Evolutionary conservation across 2,797 vertebrate species (phyloP).

Genomic region (Malurus splendens): DNA sequence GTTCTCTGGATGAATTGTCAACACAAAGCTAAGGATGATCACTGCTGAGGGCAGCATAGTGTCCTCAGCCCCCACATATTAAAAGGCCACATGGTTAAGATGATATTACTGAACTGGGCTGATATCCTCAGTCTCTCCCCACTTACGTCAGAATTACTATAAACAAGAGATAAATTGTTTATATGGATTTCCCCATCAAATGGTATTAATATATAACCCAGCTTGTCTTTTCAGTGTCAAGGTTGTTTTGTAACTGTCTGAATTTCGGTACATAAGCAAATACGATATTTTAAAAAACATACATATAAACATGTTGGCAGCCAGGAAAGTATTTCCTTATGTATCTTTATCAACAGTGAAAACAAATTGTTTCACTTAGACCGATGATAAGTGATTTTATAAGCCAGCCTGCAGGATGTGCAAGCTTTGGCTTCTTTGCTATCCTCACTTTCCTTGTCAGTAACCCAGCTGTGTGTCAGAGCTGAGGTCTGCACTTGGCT

Average conservation of each 20-base stretch:
- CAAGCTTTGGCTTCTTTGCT: not conserved
- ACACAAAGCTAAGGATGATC: not conserved
- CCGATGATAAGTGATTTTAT: not conserved
- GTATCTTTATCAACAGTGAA: not conserved
- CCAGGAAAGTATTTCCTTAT: not conserved
- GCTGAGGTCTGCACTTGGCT: not conserved
- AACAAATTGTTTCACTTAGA: not conserved
- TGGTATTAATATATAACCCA: not conserved
- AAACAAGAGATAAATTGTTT: slow-evolving; percentile 36
- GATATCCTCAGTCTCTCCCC: not conserved
- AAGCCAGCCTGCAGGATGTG: not conserved
- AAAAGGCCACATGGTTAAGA: not conserved
- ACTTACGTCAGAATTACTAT: not conserved
- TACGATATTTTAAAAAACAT: not conserved
- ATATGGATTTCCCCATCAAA: not conserved
- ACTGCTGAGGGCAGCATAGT: not conserved
- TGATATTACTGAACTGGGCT: not conserved
- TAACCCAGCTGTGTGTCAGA: not conserved
- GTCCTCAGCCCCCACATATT: not conserved
- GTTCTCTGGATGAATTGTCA: not conserved
- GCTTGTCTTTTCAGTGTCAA: not conserved
- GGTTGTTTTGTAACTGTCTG: not conserved
- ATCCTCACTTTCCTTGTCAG: not conserved
- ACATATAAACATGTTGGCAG: not conserved
- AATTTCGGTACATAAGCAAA: not conserved